phyloP scores from a whole-genome alignment of 2,797 vertebrate species.

The Pangasius macronema region DNA sequence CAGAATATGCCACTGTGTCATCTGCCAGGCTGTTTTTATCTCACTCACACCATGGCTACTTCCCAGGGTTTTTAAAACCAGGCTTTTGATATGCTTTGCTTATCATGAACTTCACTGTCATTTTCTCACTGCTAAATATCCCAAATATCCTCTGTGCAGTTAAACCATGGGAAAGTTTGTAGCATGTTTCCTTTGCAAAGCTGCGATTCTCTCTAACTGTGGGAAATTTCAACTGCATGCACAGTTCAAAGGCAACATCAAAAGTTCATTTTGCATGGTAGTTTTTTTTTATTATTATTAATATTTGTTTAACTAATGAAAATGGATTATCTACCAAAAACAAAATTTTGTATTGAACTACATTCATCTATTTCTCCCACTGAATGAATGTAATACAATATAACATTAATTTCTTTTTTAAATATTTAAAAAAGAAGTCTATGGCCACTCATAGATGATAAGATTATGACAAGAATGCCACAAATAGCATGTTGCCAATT shows the following conservation, averaged over 20 bases:
- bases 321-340: neutral
- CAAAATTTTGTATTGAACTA: neutral
- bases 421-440: neutral
- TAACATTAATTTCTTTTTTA: neutral
- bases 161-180: neutral
- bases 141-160: neutral
- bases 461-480: neutral
- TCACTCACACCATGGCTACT: neutral
- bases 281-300: too few species aligned
- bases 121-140: neutral
- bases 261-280: neutral
- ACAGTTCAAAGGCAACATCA: neutral
- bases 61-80: neutral
- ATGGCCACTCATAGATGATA: neutral
- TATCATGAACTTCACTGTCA: neutral
- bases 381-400: neutral
- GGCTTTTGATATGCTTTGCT: neutral
- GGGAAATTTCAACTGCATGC: neutral
- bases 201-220: neutral
- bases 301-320: neutral
- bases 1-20: neutral
- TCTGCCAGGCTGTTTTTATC: neutral
- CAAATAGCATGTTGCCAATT: neutral
- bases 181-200: neutral
- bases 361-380: neutral